These are phyloP conservation scores for Micromussa lordhowensis DNA, from an alignment of 92 coral and sea anemone genomes.

Conservation along the genomic window DNA sequence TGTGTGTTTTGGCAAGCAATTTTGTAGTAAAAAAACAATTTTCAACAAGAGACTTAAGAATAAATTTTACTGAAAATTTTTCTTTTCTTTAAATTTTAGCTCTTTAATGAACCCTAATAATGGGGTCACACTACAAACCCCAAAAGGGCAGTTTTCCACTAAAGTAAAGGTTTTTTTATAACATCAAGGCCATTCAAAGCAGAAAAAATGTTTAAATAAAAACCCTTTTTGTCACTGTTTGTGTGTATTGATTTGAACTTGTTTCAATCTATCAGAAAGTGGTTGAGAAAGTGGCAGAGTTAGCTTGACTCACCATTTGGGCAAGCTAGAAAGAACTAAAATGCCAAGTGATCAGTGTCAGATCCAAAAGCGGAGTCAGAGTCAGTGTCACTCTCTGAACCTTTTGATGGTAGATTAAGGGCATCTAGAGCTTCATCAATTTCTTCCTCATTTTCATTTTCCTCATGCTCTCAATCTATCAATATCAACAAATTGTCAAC, in stretches of 20 bases:
- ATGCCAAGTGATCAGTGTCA: not conserved
- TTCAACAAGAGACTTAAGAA: too few relatives aligned
- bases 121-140: too few relatives aligned
- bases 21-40: too few relatives aligned
- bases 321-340: not conserved
- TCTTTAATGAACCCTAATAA: too few relatives aligned
- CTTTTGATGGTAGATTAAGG: not conserved
- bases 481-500: too few relatives aligned
- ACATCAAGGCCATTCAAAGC: too few relatives aligned
- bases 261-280: not conserved
- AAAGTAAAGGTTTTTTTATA: too few relatives aligned
- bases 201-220: too few relatives aligned
- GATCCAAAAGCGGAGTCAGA: not conserved
- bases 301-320: slow-evolving; percentile 1
- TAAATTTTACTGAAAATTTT: too few relatives aligned
- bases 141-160: too few relatives aligned
- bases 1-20: not conserved
- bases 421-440: not conserved
- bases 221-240: not conserved
- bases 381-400: slow-evolving; percentile 10
- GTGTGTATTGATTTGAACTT: not conserved
- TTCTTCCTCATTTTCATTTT: not conserved
- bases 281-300: too few relatives aligned
- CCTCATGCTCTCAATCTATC: slow-evolving; percentile 21
- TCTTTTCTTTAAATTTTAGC: too few relatives aligned